A percentile compares a stretch with the other conserved stretches of the same genome.
These are phyloP conservation scores for Troides oblongomaculatus DNA, from an alignment of 2,888 invertebrate species.

Conservation along the genomic window DNA sequence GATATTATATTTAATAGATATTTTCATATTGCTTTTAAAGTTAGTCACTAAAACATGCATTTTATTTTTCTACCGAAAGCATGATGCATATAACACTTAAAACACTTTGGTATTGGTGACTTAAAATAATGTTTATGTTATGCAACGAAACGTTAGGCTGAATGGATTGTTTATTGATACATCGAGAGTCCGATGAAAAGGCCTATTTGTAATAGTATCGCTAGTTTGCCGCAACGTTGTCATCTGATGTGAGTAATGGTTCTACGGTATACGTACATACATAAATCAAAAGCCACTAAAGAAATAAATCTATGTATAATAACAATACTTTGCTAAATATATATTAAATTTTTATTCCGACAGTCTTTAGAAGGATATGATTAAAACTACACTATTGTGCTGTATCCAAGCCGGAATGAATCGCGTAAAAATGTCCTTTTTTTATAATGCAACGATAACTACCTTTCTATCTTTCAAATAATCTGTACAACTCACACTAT, in stretches of 20 bases:
- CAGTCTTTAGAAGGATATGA: too few relatives aligned
- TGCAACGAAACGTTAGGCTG: conserved; percentile 6
- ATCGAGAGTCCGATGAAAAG: conserved; percentile 22
- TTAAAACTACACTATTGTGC: too few relatives aligned
- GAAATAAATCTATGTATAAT: background rate
- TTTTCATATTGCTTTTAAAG: conserved; percentile 18
- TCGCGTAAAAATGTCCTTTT: too few relatives aligned
- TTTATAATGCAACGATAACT: too few relatives aligned
- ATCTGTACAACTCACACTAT: too few relatives aligned
- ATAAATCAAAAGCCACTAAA: background rate
- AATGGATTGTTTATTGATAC: conserved; percentile 29
- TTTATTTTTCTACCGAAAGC: background rate
- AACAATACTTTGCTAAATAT: too few relatives aligned
- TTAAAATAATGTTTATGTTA: conserved; percentile 14
- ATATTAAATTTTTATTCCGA: too few relatives aligned
- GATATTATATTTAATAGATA: conserved; percentile 27
- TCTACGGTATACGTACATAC: background rate
- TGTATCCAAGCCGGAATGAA: too few relatives aligned
- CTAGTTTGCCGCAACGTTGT: conserved; percentile 17
- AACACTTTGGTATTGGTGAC: background rate
- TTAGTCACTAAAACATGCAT: background rate
- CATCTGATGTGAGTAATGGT: conserved; percentile 24
- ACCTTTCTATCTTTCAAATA: too few relatives aligned
- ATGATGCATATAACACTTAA: background rate
- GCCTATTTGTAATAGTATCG: conserved; percentile 25